A percentile compares a stretch with the other conserved stretches of the same genome.
phyloP scores from a whole-genome alignment of 2,797 vertebrate species.

The Myotis daubentonii region DNA sequence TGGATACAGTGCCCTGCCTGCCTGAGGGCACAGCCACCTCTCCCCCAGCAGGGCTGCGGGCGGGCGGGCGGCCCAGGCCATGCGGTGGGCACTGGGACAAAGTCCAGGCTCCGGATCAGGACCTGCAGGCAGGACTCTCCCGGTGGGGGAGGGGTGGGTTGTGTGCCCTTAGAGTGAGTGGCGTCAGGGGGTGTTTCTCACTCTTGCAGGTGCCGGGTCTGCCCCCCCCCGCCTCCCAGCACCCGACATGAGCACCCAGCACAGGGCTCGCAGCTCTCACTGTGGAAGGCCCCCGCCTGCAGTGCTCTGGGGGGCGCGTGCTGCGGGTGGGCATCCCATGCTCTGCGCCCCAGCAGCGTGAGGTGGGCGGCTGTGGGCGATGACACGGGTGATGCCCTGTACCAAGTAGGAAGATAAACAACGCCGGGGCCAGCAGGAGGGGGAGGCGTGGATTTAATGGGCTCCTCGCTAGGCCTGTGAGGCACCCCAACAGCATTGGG shows the following conservation, averaged over 20 bases:
- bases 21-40: not conserved
- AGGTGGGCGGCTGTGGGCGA: not conserved
- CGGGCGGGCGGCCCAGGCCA: too few species aligned
- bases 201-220: fast-evolving
- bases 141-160: fast-evolving
- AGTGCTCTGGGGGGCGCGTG: fast-evolving
- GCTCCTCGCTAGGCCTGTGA: fast-evolving
- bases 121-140: fast-evolving
- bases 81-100: not conserved
- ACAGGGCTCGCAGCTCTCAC: not conserved
- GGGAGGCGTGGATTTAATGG: slow-evolving; percentile 10
- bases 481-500: not conserved
- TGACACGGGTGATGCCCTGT: not conserved
- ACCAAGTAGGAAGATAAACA: not conserved
- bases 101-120: not conserved
- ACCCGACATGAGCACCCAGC: not conserved
- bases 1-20: not conserved
- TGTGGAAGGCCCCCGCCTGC: not conserved
- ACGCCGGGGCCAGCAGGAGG: not conserved
- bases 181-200: fast-evolving
- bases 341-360: not conserved
- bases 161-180: not conserved
- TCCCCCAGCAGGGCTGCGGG: too few species aligned
- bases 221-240: not conserved
- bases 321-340: not conserved